Conservation (phyloP, 2,113 vertebrate species). For the Trogon surrucura region DNA sequence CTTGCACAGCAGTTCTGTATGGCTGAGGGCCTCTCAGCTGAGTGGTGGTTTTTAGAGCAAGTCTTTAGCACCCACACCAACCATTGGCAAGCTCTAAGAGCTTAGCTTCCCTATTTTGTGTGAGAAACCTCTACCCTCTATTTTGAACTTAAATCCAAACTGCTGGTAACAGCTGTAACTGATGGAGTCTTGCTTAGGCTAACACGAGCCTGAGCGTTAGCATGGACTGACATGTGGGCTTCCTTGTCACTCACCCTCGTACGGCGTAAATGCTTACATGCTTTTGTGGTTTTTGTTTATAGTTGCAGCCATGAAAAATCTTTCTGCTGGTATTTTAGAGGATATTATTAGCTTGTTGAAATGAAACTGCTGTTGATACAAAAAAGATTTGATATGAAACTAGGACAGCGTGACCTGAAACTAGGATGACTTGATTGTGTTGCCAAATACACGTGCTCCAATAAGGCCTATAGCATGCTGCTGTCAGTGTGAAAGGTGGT, state of each 20-base stretch:
- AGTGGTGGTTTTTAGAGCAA: not conserved
- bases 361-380: not conserved
- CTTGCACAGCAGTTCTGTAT: not conserved
- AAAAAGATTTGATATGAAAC: not conserved
- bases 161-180: not conserved
- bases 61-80: not conserved
- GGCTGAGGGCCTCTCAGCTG: not conserved
- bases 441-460: not conserved
- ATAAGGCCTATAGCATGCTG: not conserved
- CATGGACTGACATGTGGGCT: not conserved
- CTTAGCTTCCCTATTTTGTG: not conserved
- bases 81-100: not conserved
- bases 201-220: not conserved
- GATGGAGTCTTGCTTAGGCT: not conserved
- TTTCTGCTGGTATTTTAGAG: not conserved
- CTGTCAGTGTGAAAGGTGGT: not conserved
- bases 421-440: not conserved
- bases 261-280: not conserved
- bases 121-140: not conserved
- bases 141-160: not conserved
- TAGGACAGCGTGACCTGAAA: constrained; percentile 12
- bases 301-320: not conserved
- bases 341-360: not conserved
- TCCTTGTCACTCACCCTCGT: not conserved
- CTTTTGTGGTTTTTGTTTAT: not conserved